phyloP scores from a whole-genome alignment of 2,888 invertebrate species.

The Drosophila helvetica region DNA sequence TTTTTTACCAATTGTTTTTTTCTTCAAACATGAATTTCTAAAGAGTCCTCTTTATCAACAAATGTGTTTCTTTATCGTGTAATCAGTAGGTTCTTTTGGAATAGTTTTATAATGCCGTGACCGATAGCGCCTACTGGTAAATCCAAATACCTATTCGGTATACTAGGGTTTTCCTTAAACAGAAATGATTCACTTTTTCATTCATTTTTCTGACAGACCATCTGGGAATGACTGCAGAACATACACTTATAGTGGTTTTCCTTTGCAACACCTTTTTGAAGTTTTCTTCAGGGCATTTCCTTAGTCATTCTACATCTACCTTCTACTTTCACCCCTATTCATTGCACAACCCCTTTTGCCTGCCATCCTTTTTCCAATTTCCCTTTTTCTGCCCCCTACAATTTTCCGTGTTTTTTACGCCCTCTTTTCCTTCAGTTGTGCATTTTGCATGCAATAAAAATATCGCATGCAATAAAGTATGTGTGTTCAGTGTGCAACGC shows the following conservation, averaged over 20 bases:
- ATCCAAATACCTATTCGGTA: neutral
- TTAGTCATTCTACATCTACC: neutral
- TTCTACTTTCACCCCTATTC: too few relatives aligned
- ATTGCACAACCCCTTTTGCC: neutral
- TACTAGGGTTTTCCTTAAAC: neutral
- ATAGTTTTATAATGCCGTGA: neutral
- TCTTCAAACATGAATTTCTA: neutral
- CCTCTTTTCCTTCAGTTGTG: slow-evolving; percentile 38
- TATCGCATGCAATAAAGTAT: slow-evolving; percentile 71
- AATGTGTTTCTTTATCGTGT: neutral
- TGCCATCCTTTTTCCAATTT: slow-evolving; percentile 3
- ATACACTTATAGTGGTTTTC: neutral
- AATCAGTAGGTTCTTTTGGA: neutral
- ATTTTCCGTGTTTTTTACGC: neutral
- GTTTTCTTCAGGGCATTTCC: slow-evolving; percentile 1
- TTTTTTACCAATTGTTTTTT: neutral
- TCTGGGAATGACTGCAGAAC: neutral
- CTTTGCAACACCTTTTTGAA: neutral
- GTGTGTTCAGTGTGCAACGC: slow-evolving; percentile 57
- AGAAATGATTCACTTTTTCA: neutral
- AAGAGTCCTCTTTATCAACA: neutral
- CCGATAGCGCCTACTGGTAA: neutral
- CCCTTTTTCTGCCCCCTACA: neutral
- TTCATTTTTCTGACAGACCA: neutral
- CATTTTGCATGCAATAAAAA: slow-evolving; percentile 74